Evolutionary conservation across 1,140 invertebrate species (phyloP).

Genomic region (Cotesia typhae): DNA sequence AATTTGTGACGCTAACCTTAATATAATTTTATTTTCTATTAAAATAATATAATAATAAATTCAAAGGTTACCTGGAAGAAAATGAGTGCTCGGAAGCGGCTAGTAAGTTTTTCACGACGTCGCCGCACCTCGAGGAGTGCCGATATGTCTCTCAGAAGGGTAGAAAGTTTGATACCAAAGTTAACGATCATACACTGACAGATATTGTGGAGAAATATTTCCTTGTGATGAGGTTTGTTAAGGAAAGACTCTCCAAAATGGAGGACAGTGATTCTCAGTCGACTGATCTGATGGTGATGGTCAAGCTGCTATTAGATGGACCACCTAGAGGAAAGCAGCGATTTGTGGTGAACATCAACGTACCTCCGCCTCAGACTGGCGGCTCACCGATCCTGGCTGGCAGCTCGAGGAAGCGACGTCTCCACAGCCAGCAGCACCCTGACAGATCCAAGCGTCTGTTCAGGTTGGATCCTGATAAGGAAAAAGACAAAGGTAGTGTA

Average conservation of each 20-base stretch:
- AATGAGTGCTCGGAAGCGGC: conserved; percentile 61
- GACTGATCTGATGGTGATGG: conserved; percentile 56
- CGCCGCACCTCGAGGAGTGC: conserved; percentile 62
- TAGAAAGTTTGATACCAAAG: conserved; percentile 57
- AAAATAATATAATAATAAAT: conserved; percentile 25
- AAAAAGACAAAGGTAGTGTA: not conserved
- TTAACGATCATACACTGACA: conserved; percentile 55
- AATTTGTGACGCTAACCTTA: conserved; percentile 28
- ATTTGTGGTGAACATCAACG: conserved; percentile 63
- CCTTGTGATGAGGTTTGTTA: conserved; percentile 53
- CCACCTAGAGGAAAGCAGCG: conserved; percentile 51
- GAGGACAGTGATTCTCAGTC: conserved; percentile 44
- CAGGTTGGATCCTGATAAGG: not conserved
- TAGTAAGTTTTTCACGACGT: conserved; percentile 59
- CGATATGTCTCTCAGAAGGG: conserved; percentile 54
- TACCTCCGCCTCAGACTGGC: conserved; percentile 45
- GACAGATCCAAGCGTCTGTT: conserved; percentile 49
- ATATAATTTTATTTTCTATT: conserved; percentile 23
- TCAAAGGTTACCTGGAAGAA: conserved; percentile 62
- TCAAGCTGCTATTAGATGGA: conserved; percentile 58
- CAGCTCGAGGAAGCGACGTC: conserved; percentile 53
- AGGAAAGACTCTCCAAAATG: conserved; percentile 56
- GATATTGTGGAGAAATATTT: conserved; percentile 63
- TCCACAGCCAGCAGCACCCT: conserved; percentile 51
- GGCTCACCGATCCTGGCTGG: conserved; percentile 54